phyloP scores from a whole-genome alignment of 2,113 vertebrate genomes.

The Tricholaema leucomelas region DNA sequence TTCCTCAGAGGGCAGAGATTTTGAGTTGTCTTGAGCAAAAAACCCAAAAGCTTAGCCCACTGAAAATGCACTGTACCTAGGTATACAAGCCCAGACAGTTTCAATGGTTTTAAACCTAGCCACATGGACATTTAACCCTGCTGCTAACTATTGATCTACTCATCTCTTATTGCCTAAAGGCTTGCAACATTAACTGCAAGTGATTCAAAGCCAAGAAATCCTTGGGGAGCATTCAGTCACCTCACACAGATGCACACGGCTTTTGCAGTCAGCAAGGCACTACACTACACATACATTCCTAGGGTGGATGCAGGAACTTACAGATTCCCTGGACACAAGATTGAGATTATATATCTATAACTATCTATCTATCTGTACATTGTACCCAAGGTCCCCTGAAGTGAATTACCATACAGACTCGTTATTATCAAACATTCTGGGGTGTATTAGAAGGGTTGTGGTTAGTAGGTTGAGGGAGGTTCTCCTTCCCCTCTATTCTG shows the following conservation, averaged over 20 bases:
- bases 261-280: background rate
- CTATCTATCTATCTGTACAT: too few species aligned
- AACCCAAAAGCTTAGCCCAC: background rate
- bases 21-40: background rate
- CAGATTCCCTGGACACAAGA: background rate
- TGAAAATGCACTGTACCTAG: background rate
- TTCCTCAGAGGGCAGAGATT: background rate
- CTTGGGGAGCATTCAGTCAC: background rate
- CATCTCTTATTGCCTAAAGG: background rate
- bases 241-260: background rate
- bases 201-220: background rate
- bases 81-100: background rate
- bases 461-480: too few species aligned
- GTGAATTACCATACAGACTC: background rate
- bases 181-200: background rate
- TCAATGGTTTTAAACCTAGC: background rate
- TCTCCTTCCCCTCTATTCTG: too few species aligned
- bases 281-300: background rate
- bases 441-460: too few species aligned
- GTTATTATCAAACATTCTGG: background rate
- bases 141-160: background rate
- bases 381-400: background rate
- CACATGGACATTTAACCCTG: background rate
- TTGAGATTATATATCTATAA: background rate
- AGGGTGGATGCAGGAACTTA: background rate